Base-by-base conservation (phyloP, 2,113 vertebrate genomes). In the Zosterops lateralis region DNA sequence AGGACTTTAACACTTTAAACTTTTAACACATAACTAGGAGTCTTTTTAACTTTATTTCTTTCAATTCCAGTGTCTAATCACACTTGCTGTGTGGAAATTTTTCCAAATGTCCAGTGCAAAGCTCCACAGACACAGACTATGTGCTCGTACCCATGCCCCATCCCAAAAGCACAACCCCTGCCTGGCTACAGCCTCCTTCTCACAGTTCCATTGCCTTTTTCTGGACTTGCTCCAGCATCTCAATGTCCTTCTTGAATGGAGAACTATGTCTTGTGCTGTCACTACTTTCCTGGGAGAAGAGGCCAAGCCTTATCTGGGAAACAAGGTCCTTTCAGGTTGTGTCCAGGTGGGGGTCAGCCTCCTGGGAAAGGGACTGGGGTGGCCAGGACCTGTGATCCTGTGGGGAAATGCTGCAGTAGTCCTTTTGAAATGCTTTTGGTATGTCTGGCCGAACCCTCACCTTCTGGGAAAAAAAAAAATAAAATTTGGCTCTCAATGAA, bases 361-460 rank as follows among this genome's bases (percentile, higher is more conserved):
- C 22, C 58, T 44, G 44, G 51, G 18, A 45, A 50, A 29, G 18
- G 31, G 29, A 8, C 4, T 7, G 1, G 2, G 7, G 20, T 21
- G 12, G 25, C 31, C 17, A 3, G 13, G 6, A 20, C 31, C 32
- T 12, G 8, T 32, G 25, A 12, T 7, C 14, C 29, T 25, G 7
- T 28, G 67, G 25, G 20, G 32, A 14, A 7, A 3, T 8, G 21
- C 4, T 3, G 1, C 26, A 44, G 53, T 9, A 38, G 12, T 8
- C 9, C 9, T 8, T 4, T 17, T 28, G 57, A 38, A 61, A 50
- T 2, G 0, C 4, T 40, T 40, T 2, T 3, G 44, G 18, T 44
- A 3, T 4, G 29, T 45, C 0, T 2, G 6, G 26, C 36, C 11
- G 26, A 54, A 6, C 40, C 9, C 7, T 26, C 7, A 22, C 17